phyloP scores from a whole-genome alignment of 92 coral and sea anemone species.

The Ricordea florida region DNA sequence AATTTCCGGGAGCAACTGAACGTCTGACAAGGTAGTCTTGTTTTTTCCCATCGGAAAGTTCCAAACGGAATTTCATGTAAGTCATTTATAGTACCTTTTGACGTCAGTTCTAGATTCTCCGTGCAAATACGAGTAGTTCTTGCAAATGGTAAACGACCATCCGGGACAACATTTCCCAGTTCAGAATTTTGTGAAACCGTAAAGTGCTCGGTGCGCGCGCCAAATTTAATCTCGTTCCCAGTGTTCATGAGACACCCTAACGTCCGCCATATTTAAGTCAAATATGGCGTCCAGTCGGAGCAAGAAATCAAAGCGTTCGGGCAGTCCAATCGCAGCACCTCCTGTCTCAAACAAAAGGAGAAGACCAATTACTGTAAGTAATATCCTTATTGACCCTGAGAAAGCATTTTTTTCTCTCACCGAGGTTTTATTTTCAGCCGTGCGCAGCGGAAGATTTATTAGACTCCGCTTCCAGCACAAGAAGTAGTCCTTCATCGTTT shows the following conservation, averaged over 20 bases:
- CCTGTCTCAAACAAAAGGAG: slow-evolving; percentile 71
- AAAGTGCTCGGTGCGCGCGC: too few relatives aligned
- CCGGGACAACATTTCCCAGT: too few relatives aligned
- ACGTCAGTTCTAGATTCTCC: too few relatives aligned
- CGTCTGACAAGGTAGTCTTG: too few relatives aligned
- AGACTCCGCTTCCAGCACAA: slow-evolving; percentile 86
- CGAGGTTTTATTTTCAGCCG: slow-evolving; percentile 58
- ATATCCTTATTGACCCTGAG: not conserved
- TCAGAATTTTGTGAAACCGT: too few relatives aligned
- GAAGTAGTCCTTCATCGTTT: slow-evolving; percentile 91
- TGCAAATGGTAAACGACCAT: too few relatives aligned
- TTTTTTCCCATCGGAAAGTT: too few relatives aligned
- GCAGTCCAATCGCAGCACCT: slow-evolving; percentile 65
- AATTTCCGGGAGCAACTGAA: too few relatives aligned
- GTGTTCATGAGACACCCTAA: too few relatives aligned
- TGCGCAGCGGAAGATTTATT: slow-evolving; percentile 82
- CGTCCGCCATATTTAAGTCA: not conserved
- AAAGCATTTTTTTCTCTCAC: not conserved
- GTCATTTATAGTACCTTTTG: too few relatives aligned
- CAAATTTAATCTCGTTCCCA: not conserved
- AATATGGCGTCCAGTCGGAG: slow-evolving; percentile 94
- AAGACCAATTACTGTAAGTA: slow-evolving; percentile 85
- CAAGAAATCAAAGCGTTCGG: slow-evolving; percentile 75
- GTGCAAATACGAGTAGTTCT: too few relatives aligned
- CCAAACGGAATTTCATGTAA: too few relatives aligned